These are phyloP conservation scores for Tribolium madens DNA, from an alignment of 1,140 invertebrate species.

Conservation along the genomic window DNA sequence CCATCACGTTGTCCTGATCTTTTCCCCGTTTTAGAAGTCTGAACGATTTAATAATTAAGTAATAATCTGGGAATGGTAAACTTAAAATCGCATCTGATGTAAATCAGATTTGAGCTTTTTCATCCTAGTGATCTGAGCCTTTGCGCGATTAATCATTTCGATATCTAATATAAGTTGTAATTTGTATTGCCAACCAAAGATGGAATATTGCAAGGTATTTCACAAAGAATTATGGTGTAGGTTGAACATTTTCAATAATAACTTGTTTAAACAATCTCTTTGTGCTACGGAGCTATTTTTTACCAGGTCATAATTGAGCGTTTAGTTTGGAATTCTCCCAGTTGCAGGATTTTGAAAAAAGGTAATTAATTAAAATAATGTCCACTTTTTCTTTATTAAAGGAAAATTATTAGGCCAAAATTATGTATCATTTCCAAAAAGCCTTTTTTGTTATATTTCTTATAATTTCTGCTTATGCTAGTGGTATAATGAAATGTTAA, in stretches of 20 bases:
- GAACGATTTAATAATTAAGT: background rate
- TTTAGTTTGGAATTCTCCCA: background rate
- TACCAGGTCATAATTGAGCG: background rate
- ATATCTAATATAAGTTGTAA: conserved; percentile 27
- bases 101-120: background rate
- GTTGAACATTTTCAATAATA: conserved; percentile 27
- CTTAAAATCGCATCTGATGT: background rate
- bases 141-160: conserved; percentile 19
- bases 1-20: background rate
- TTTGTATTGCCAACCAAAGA: conserved; percentile 29
- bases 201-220: conserved; percentile 32
- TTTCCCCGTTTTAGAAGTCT: background rate
- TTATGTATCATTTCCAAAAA: no score
- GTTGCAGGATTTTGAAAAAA: background rate
- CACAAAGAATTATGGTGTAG: conserved; percentile 27
- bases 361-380: conserved; percentile 14
- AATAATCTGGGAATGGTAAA: background rate
- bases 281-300: background rate
- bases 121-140: background rate
- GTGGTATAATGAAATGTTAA: no score
- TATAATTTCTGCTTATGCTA: no score
- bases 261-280: conserved; percentile 14
- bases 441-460: no score
- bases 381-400: no score
- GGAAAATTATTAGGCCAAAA: no score